Conservation (phyloP, 1,140 invertebrate species). For the Drosophila sechellia region DNA sequence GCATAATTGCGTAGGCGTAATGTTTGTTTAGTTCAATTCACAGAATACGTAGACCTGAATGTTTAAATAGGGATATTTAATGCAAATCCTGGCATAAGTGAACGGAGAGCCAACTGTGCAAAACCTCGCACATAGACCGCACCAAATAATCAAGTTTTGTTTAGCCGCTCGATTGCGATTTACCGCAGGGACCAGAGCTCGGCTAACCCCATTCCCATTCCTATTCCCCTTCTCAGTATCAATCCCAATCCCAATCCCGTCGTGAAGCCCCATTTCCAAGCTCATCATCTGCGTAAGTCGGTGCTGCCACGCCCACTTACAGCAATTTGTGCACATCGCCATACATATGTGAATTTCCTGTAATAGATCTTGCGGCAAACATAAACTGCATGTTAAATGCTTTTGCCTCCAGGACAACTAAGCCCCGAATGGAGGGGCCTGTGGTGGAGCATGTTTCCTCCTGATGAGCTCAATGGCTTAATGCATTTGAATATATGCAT, state of each 20-base stretch:
- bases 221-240: not conserved
- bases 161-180: constrained; percentile 75
- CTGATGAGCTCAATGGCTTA: constrained; percentile 60
- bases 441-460: constrained; percentile 13
- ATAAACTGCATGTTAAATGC: constrained; percentile 83
- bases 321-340: constrained; percentile 67
- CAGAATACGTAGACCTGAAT: constrained; percentile 48
- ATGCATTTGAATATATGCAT: constrained; percentile 54
- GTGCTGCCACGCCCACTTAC: constrained; percentile 53
- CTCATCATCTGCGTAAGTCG: constrained; percentile 37
- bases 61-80: constrained; percentile 67
- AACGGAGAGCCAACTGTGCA: constrained; percentile 42
- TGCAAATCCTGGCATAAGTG: constrained; percentile 43
- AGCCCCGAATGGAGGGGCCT: constrained; percentile 15
- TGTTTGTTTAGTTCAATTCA: constrained; percentile 67
- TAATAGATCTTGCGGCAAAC: constrained; percentile 81
- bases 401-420: constrained; percentile 62
- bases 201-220: constrained; percentile 11
- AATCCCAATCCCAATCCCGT: not conserved
- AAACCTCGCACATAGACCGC: constrained; percentile 50
- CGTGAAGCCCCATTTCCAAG: not conserved
- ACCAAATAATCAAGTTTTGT: constrained; percentile 78
- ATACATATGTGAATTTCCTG: constrained; percentile 74
- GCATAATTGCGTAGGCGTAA: constrained; percentile 69
- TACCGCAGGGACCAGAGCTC: constrained; percentile 54